Percentiles rank a stretch among this genome's conserved stretches.
phyloP scores from a whole-genome alignment of 2,797 vertebrate species.

The Parotocinclus haroldoi region DNA sequence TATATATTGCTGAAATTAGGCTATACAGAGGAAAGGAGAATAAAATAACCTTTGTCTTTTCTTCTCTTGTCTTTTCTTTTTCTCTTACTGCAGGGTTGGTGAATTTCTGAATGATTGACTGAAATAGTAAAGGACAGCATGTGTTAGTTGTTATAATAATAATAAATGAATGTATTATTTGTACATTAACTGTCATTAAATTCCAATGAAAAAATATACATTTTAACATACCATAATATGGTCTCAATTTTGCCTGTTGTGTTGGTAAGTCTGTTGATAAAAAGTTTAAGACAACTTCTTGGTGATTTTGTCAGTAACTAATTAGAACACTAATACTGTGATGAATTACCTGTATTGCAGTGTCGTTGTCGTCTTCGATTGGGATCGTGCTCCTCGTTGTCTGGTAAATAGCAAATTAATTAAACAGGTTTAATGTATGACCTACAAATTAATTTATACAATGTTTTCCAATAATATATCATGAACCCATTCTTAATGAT shows the following conservation, averaged over 20 bases:
- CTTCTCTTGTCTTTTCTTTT: conserved; percentile 25
- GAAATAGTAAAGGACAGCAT: conserved; percentile 26
- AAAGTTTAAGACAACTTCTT: background rate
- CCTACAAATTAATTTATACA: too few species aligned
- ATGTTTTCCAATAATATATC: too few species aligned
- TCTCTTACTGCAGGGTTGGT: background rate
- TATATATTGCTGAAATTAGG: too few species aligned
- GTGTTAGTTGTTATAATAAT: too few species aligned
- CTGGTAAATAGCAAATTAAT: conserved; percentile 9
- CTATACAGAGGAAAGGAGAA: background rate
- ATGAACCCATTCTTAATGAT: too few species aligned
- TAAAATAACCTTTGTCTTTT: conserved; percentile 37
- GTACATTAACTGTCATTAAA: background rate
- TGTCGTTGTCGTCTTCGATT: conserved; percentile 2
- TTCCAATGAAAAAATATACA: background rate
- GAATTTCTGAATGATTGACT: conserved; percentile 50
- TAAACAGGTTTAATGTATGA: too few species aligned
- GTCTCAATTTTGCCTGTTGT: background rate
- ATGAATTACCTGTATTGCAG: conserved; percentile 25
- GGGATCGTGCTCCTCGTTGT: conserved; percentile 42
- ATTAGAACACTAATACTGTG: background rate
- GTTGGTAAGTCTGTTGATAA: conserved; percentile 14
- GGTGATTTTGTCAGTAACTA: background rate
- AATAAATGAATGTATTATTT: background rate
- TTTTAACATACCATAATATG: conserved; percentile 45